Evolutionary conservation across 2,797 vertebrate species (phyloP), one percentile per base, ranked within the genome.

Genomic region (Channa striata): DNA sequence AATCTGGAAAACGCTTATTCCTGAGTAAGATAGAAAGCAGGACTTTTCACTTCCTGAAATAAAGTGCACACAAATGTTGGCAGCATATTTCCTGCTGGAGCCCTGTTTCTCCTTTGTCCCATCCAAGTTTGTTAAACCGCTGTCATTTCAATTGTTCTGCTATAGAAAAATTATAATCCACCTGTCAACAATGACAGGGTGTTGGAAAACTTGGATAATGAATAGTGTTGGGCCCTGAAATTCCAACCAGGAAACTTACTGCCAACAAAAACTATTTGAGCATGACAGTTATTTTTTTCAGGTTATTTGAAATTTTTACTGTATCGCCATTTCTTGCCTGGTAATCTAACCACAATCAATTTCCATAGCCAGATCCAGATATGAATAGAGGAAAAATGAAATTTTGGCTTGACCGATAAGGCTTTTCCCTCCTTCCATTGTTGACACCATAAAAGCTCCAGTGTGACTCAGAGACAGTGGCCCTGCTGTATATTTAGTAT

Each of bases 61-160:
- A 85, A 85, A 93, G 86, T 75, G 83, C 90, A 80, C 84, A 92
- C 80, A 89, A 89, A 90, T 85, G 81, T 83, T 92, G 90, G 90
- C 91, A 90, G 88, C 85, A 78, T 74, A 84, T 89, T 91, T 93
- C 89, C 87, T 91, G 85, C 89, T 91, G 88, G 86, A 93, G 89
- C 83, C 83, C 86, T 49, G 63, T 52, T 81, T 92, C 87, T 92
- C 88, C 89, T 92, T 94, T 93, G 90, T 93, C 91, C 91, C 72
- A 74, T 94, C 91, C 89, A 94, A 92, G 88, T 93, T 90, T 92
- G 85, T 92, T 91, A 91, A 92, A 93, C 88, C 71, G 76, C 91
- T 91, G 93, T 92, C 92, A 88, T 91, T 91, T 94, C 91, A 93
- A 93, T 92, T 94, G 92, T 92, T 91, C 89, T 93, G 89, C 90